Evolutionary conservation across 2,888 invertebrate species (phyloP), one percentile per base, ranked within the genome.

Genomic region (Drosophila percnosoma): DNA sequence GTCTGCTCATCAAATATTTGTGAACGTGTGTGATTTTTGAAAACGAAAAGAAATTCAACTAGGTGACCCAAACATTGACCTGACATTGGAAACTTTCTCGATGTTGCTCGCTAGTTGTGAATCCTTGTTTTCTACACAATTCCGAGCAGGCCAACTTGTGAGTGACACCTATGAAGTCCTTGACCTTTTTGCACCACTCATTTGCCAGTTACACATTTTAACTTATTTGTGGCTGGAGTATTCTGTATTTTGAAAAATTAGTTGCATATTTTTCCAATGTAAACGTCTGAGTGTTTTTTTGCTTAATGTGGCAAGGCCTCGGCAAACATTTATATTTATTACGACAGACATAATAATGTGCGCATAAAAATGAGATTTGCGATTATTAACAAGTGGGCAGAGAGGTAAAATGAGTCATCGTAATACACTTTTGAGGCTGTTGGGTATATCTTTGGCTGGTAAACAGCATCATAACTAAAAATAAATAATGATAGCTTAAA

Each of bases 191-290:
- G 0, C 33, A 10, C 8, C 29, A 10, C 24, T 6, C 34, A 49
- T 49, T 58, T 31, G 5, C 15, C 21, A 15, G 13, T 36, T 51
- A 11, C 11, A 11, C 36, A 55, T 1, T 34, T 18, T 15, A 33
- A 24, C 18, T 58, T 58, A 4, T 21, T 21, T 38, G 13, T 6
- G 24, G 7, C 6, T 48, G 10, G 31, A 36, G 6, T 18, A 34
- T 33, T 36, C 15, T 59, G 10, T 10, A 42, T 62, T 62, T 40
- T 62, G n/a, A 61, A 48, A 54, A 62, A 67, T 67, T 31, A 31
- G n/a, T 45, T 6, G 24, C 36, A 7, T 62, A 11, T 36, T 21
- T 18, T 13, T 31, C 11, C 6, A 18, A 36, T 67, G 15, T 38
- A 24, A 24, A 33, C n/a, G 21, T 45, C 34, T 33, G 62, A 34